Evolutionary conservation across 2,888 invertebrate genomes (phyloP).

Genomic region (Ennomos fuscantarius): DNA sequence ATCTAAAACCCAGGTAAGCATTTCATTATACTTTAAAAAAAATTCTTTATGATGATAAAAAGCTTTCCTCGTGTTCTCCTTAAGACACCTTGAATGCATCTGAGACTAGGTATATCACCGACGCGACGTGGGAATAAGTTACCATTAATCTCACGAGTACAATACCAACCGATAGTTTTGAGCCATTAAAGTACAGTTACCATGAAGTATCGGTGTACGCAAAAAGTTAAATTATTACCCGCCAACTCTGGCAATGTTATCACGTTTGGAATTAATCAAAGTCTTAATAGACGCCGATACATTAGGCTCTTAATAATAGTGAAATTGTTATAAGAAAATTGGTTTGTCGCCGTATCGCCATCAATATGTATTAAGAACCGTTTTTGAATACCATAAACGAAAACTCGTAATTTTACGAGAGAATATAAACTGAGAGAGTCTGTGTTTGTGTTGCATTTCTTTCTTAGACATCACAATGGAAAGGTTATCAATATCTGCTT

Average conservation of each 20-base stretch:
- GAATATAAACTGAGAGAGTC: conserved; percentile 65
- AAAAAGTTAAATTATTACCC: conserved; percentile 34
- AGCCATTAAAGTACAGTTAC: conserved; percentile 44
- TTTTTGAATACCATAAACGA: conserved; percentile 56
- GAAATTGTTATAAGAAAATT: conserved; percentile 56
- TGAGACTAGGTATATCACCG: conserved; percentile 4
- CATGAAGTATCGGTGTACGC: conserved; percentile 25
- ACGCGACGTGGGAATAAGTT: conserved; percentile 8
- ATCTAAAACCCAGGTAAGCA: too few species aligned
- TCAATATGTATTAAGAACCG: conserved; percentile 68
- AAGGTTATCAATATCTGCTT: conserved; percentile 44
- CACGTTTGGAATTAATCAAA: conserved; percentile 37
- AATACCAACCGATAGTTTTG: conserved; percentile 29
- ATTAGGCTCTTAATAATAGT: conserved; percentile 58
- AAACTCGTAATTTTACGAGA: conserved; percentile 61
- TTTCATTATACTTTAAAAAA: too few species aligned
- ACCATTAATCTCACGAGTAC: conserved; percentile 26
- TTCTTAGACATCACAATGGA: conserved; percentile 57
- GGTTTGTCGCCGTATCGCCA: conserved; percentile 51
- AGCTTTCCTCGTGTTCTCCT: too few species aligned
- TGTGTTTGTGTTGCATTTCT: conserved; percentile 60
- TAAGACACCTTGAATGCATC: not conserved
- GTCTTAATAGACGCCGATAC: conserved; percentile 37
- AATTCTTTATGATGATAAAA: too few species aligned
- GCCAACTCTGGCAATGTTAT: conserved; percentile 27